Conservation (phyloP, 2,888 invertebrate species). For the Urechis unicinctus region DNA sequence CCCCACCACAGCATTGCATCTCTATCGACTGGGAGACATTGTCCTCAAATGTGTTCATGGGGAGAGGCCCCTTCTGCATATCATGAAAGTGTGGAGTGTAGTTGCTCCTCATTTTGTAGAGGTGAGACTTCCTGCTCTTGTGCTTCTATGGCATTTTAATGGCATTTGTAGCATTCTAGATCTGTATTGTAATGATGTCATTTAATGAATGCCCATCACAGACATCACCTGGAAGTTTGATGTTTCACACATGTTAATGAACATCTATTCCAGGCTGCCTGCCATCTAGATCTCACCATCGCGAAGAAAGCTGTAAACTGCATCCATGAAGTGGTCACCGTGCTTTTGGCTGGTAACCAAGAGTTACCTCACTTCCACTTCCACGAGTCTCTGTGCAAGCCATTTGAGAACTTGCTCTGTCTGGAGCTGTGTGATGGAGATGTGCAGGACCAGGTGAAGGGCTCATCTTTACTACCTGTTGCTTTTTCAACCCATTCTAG, state of each 20-base stretch:
- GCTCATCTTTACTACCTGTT: not conserved
- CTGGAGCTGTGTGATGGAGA: conserved; percentile 88
- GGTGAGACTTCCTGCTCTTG: conserved; percentile 57
- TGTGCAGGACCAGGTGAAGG: conserved; percentile 68
- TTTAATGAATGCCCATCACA: not conserved
- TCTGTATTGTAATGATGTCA: not conserved
- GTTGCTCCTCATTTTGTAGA: conserved; percentile 91
- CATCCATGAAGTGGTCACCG: conserved; percentile 85
- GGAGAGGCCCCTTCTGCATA: conserved; percentile 80
- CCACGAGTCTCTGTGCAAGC: conserved; percentile 88
- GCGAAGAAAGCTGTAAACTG: conserved; percentile 82
- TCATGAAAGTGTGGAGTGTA: conserved; percentile 86
- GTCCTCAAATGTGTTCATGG: conserved; percentile 80
- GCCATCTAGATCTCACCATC: conserved; percentile 79
- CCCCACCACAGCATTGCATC: conserved; percentile 52
- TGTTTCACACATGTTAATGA: not conserved
- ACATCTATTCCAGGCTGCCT: conserved; percentile 67
- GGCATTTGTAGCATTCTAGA: not conserved
- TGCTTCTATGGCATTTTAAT: too few species aligned
- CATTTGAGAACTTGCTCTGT: conserved; percentile 88
- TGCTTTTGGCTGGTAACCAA: conserved; percentile 75
- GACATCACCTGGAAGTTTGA: not conserved
- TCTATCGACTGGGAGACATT: conserved; percentile 81
- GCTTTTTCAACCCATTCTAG: too few species aligned
- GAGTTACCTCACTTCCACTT: conserved; percentile 92